Evolutionary conservation across 1,140 invertebrate genomes (phyloP), one percentile per base, ranked within the genome.

Genomic region (Leptestheria dahalacensis): DNA sequence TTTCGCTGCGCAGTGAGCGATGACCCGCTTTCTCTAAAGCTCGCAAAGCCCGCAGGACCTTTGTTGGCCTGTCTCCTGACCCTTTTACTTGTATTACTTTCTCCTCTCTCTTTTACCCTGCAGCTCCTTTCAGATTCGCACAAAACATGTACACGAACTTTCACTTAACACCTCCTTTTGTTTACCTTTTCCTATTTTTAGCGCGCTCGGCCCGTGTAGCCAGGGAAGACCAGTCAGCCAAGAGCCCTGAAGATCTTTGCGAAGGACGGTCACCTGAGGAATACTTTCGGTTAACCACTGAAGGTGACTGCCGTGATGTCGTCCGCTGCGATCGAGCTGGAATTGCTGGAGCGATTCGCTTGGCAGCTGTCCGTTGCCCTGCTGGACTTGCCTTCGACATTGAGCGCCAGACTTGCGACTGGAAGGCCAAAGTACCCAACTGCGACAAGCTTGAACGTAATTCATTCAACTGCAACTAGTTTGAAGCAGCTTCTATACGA

Each of bases 401-500:
- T 72, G 83, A 89, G 73, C 80, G 88, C 68, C 90, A 95, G 73
- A 92, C 89, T 64, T 94, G 91, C 77, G 89, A 93, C 76, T 95
- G 90, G 88, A 93, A 91, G 81, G 83, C 85, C 68, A 85, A 91
- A 79, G 90, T 93, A 76, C 88, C 89, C 80, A 92, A 91, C 82
- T 93, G 90, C 79, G 84, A 91, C 77, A 78, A 83, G 74, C 69
- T 86, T 72, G 88, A 91, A 80, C 91, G 90, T 92, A 88, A 92
- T 88, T 84, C 88, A 84, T 74, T 48, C 18, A n/a, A n/a, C n/a
- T n/a, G n/a, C n/a, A n/a, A n/a, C n/a, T n/a, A n/a, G n/a, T n/a
- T n/a, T n/a, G n/a, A n/a, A n/a, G n/a, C n/a, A n/a, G n/a, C n/a
- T n/a, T n/a, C n/a, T n/a, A 59, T 48, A 59, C 20, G n/a, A 57